Conservation (phyloP, 1,140 invertebrate species). For the Pseudomyrmex gracilis region DNA sequence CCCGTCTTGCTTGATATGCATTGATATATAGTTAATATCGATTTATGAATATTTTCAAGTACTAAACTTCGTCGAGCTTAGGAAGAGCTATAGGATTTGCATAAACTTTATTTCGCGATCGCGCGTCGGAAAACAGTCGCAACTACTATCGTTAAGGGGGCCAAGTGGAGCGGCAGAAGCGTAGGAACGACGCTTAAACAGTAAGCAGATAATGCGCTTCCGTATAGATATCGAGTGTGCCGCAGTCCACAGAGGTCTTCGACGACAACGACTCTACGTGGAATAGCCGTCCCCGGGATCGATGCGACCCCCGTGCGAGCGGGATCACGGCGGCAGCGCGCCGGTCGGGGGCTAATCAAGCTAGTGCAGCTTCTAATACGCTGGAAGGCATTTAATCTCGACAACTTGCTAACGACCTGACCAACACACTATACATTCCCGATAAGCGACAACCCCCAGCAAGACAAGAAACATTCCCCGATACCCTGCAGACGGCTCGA, state of each 20-base stretch:
- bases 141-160: neutral
- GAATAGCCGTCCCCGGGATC: slow-evolving; percentile 65
- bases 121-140: slow-evolving; percentile 3
- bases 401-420: slow-evolving; percentile 86
- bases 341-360: slow-evolving; percentile 80
- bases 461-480: slow-evolving; percentile 80
- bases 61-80: neutral
- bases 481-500: slow-evolving; percentile 65
- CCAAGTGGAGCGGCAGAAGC: neutral
- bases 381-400: slow-evolving; percentile 85
- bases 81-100: neutral
- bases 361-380: slow-evolving; percentile 83
- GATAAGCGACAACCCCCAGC: slow-evolving; percentile 81
- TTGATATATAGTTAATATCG: neutral
- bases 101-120: slow-evolving; percentile 28
- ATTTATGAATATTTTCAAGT: neutral
- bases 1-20: neutral
- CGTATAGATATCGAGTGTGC: slow-evolving; percentile 68
- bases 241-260: slow-evolving; percentile 49
- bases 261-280: slow-evolving; percentile 56
- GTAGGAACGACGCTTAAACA: slow-evolving; percentile 62
- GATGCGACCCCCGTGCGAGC: slow-evolving; percentile 62
- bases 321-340: slow-evolving; percentile 58
- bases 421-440: slow-evolving; percentile 84
- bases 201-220: slow-evolving; percentile 71